Conservation (phyloP, 2,888 invertebrate genomes). For the Bimastos eiseni region DNA sequence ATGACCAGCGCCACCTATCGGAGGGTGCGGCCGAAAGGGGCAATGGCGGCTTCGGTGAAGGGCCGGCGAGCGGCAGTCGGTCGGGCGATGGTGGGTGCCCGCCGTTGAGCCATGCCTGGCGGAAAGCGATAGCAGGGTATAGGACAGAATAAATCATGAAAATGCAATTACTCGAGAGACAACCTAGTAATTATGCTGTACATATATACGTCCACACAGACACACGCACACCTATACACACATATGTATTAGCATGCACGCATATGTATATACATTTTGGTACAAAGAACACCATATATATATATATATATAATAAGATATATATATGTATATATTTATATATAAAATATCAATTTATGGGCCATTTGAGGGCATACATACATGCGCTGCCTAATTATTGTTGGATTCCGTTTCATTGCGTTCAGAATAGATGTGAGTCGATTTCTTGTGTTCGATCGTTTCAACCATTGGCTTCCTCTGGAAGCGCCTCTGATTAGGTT, state of each 20-base stretch:
- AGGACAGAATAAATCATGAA: background rate
- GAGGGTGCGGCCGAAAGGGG: background rate
- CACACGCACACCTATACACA: background rate
- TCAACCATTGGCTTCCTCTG: too few relatives aligned
- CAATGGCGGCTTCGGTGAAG: background rate
- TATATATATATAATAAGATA: background rate
- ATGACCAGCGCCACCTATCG: slow-evolving; percentile 13
- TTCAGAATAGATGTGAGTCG: too few relatives aligned
- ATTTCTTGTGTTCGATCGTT: too few relatives aligned
- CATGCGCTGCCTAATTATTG: background rate
- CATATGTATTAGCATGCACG: background rate
- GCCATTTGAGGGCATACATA: background rate
- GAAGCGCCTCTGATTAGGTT: too few relatives aligned
- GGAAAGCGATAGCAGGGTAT: background rate
- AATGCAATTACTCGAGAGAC: slow-evolving; percentile 18
- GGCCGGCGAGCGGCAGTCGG: background rate
- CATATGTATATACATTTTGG: background rate
- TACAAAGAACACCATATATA: background rate
- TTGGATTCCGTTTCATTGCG: too few relatives aligned
- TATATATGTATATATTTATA: background rate
- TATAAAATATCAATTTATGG: background rate
- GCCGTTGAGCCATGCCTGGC: background rate
- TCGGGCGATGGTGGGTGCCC: background rate
- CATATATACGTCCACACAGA: background rate
- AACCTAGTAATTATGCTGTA: slow-evolving; percentile 4